Percentiles rank a stretch among this genome's conserved stretches.
These are phyloP conservation scores for Drosophila subquinaria DNA, from an alignment of 2,888 invertebrate genomes.

Conservation along the genomic window DNA sequence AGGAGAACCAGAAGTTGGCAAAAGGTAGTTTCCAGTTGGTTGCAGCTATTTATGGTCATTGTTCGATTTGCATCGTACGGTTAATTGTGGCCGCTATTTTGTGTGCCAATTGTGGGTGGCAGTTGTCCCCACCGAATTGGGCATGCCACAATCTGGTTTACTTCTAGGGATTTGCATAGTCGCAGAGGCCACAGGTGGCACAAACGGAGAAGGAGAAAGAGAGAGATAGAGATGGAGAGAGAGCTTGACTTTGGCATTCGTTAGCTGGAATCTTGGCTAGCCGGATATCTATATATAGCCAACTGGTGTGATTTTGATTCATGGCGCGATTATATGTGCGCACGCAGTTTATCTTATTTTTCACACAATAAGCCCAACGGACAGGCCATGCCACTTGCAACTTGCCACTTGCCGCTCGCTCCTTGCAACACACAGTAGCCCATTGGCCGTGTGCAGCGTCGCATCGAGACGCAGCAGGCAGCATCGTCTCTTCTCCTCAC, in stretches of 20 bases:
- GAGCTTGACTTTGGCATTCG: constrained; percentile 54
- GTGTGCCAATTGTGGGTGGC: constrained; percentile 78
- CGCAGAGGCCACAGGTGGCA: constrained; percentile 53
- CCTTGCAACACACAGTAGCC: constrained; percentile 56
- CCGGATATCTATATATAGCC: constrained; percentile 80
- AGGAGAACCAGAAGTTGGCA: constrained; percentile 6
- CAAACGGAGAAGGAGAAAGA: neutral
- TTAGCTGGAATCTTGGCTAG: constrained; percentile 61
- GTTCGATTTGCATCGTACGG: constrained; percentile 79
- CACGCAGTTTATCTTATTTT: constrained; percentile 84
- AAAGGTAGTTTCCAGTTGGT: constrained; percentile 1
- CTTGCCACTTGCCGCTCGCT: constrained; percentile 11
- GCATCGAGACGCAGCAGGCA: constrained; percentile 34
- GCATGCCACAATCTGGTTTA: constrained; percentile 58
- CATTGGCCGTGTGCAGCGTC: constrained; percentile 23
- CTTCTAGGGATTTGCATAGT: constrained; percentile 60
- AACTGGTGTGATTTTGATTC: constrained; percentile 84
- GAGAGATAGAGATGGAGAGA: neutral
- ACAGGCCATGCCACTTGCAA: constrained; percentile 37
- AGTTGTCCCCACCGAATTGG: constrained; percentile 58
- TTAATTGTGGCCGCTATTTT: constrained; percentile 75
- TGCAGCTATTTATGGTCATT: constrained; percentile 68
- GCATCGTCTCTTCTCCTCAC: constrained; percentile 15
- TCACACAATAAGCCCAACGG: constrained; percentile 69
- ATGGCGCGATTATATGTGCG: constrained; percentile 84